phyloP scores from a whole-genome alignment of 2,888 invertebrate species.

The Scaptomyza polygonia region DNA sequence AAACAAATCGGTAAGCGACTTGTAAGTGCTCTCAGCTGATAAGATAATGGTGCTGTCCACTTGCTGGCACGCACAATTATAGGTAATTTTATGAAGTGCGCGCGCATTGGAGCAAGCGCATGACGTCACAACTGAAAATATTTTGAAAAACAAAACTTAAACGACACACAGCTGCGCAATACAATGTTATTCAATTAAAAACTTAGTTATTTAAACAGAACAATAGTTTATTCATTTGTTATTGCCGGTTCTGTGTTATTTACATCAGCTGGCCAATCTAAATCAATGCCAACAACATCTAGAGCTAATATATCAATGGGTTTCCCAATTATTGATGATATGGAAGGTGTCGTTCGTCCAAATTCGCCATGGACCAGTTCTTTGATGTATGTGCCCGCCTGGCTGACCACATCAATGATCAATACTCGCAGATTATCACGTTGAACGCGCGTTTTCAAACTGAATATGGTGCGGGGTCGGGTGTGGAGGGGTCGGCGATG shows the following conservation, averaged over 20 bases:
- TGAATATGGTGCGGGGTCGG: conserved; percentile 88
- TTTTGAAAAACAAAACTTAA: neutral
- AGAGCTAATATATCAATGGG: conserved; percentile 95
- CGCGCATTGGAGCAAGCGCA: neutral
- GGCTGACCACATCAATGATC: conserved; percentile 89
- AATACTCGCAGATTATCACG: conserved; percentile 85
- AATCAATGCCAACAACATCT: conserved; percentile 92
- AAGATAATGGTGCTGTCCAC: conserved; percentile 50
- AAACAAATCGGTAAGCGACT: conserved; percentile 44
- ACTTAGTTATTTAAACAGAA: neutral
- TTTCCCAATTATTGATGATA: conserved; percentile 88
- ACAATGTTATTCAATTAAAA: neutral
- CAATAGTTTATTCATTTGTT: conserved; percentile 13
- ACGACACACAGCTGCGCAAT: neutral
- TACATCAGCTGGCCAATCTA: conserved; percentile 88
- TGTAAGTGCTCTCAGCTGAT: conserved; percentile 51
- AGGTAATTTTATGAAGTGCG: conserved; percentile 14
- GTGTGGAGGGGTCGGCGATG: conserved; percentile 92
- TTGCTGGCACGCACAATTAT: conserved; percentile 6
- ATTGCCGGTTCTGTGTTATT: conserved; percentile 61
- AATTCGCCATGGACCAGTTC: conserved; percentile 99
- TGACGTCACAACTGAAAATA: conserved; percentile 26
- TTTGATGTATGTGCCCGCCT: conserved; percentile 98
- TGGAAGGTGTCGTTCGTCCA: conserved; percentile 92
- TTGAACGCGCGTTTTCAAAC: conserved; percentile 86